Conservation (phyloP, 2,113 vertebrate genomes). For the Tylochromis polylepis region DNA sequence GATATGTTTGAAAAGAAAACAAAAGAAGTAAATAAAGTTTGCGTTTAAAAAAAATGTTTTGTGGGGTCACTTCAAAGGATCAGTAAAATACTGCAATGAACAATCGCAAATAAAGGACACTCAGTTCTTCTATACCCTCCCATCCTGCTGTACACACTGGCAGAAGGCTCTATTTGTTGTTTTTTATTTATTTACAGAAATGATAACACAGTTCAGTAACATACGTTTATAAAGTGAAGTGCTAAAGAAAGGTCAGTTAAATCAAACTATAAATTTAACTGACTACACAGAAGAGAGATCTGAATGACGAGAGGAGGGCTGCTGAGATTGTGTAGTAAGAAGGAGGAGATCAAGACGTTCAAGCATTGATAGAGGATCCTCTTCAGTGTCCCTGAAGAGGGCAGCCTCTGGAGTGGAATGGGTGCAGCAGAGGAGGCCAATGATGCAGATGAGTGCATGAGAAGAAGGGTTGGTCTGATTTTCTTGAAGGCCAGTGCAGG, state of each 20-base stretch:
- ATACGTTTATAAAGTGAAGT: background rate
- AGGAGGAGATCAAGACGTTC: background rate
- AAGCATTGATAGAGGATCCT: background rate
- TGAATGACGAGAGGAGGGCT: background rate
- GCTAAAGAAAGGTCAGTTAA: background rate
- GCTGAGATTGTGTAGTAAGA: background rate
- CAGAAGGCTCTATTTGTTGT: background rate
- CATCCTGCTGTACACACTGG: background rate
- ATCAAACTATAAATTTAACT: background rate
- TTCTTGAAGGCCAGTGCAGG: background rate
- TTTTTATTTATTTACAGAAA: background rate
- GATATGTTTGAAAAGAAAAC: background rate
- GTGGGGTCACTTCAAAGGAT: background rate
- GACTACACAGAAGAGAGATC: fast-evolving
- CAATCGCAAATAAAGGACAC: background rate
- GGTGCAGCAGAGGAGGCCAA: background rate
- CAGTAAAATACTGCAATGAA: background rate
- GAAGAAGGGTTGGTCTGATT: background rate
- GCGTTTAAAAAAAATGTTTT: background rate
- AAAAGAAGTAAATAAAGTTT: no score
- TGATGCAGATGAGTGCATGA: background rate
- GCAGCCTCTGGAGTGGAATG: background rate
- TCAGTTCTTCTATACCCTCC: background rate
- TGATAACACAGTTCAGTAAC: background rate
- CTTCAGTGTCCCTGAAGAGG: background rate